A percentile compares a stretch with the other conserved stretches of the same genome.
Evolutionary conservation across 2,888 invertebrate genomes (phyloP).

Genomic region (Euzophera pinguis): DNA sequence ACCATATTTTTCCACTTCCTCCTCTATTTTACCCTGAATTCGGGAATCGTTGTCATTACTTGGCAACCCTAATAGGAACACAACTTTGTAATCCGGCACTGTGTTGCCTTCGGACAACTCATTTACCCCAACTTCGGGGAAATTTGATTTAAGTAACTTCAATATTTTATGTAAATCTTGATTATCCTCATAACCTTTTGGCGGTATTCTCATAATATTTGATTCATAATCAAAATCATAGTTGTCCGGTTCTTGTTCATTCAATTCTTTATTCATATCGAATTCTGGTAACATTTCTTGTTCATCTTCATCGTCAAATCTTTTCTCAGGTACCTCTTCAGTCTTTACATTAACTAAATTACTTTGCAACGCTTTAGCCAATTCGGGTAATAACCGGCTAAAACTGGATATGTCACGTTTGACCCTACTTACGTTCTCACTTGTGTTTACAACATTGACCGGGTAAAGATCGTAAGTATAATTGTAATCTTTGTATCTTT

Average conservation of each 20-base stretch:
- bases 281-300: slow-evolving; percentile 56
- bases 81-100: slow-evolving; percentile 53
- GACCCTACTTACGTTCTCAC: slow-evolving; percentile 32
- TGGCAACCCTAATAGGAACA: slow-evolving; percentile 82
- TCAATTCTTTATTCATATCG: slow-evolving; percentile 64
- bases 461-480: slow-evolving; percentile 53
- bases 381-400: slow-evolving; percentile 50
- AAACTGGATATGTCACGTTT: slow-evolving; percentile 53
- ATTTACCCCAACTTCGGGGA: slow-evolving; percentile 33
- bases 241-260: slow-evolving; percentile 37
- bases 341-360: slow-evolving; percentile 42
- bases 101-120: slow-evolving; percentile 23
- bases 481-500: slow-evolving; percentile 61
- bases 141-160: slow-evolving; percentile 40
- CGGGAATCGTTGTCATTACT: slow-evolving; percentile 77
- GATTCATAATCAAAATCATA: slow-evolving; percentile 59
- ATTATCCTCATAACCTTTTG: slow-evolving; percentile 53
- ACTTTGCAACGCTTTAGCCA: slow-evolving; percentile 55
- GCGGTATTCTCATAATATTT: slow-evolving; percentile 72
- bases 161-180: slow-evolving; percentile 50
- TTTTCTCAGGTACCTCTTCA: slow-evolving; percentile 44
- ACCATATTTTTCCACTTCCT: slow-evolving; percentile 83
- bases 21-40: slow-evolving; percentile 81
- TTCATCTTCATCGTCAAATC: slow-evolving; percentile 48
- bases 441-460: slow-evolving; percentile 23